phyloP scores from a whole-genome alignment of 1,140 invertebrate genomes.

The Agrypnia vestita region DNA sequence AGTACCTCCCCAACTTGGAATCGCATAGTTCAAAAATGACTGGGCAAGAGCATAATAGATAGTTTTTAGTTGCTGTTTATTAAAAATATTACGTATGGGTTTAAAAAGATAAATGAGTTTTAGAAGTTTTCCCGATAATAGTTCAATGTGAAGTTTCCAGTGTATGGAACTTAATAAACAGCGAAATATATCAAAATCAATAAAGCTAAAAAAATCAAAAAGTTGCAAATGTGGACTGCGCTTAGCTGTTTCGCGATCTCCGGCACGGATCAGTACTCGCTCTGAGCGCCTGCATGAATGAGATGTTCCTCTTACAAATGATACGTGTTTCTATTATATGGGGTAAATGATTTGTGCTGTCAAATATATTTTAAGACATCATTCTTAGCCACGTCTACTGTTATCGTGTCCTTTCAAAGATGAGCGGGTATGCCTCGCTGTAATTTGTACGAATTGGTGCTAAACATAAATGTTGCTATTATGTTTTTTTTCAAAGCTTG shows the following conservation, averaged over 20 bases:
- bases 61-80: no score
- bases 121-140: no score
- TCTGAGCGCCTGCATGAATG: not conserved
- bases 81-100: no score
- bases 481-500: not conserved
- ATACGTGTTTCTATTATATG: slow-evolving; percentile 47
- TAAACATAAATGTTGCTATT: not conserved
- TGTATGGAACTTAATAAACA: no score
- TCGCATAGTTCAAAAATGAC: no score
- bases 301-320: slow-evolving; percentile 42
- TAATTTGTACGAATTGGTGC: slow-evolving; percentile 15
- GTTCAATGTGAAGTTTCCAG: no score
- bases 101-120: no score
- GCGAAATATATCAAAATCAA: no score
- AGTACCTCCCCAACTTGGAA: no score
- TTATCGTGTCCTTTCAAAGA: slow-evolving; percentile 39
- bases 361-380: slow-evolving; percentile 42
- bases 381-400: slow-evolving; percentile 26
- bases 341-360: slow-evolving; percentile 46
- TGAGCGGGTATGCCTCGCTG: slow-evolving; percentile 13
- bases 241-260: not conserved
- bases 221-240: not conserved
- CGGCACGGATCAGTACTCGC: not conserved
- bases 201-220: not conserved
- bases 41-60: no score